phyloP scores from a whole-genome alignment of 2,113 vertebrate species.

The Australoheros scitulus region DNA sequence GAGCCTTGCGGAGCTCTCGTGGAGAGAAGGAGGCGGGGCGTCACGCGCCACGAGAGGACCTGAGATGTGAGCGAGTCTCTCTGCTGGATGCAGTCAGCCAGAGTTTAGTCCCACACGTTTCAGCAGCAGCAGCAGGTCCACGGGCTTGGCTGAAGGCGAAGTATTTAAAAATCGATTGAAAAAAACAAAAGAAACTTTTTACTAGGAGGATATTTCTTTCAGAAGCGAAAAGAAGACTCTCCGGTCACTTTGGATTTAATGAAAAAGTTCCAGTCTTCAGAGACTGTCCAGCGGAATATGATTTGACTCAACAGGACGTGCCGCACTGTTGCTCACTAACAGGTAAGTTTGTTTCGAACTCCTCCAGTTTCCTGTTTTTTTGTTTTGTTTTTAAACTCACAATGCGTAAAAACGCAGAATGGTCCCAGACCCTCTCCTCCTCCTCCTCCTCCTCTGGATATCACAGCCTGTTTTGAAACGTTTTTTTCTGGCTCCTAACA shows the following conservation, averaged over 20 bases:
- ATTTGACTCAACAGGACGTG: slow-evolving; percentile 36
- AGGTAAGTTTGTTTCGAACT: slow-evolving; percentile 45
- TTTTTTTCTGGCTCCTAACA: slow-evolving; percentile 33
- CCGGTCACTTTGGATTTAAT: slow-evolving; percentile 27
- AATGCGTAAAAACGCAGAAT: slow-evolving; percentile 23
- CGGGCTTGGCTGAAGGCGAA: not conserved
- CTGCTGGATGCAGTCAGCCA: slow-evolving; percentile 30
- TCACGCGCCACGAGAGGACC: slow-evolving; percentile 16
- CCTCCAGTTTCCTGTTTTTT: not conserved
- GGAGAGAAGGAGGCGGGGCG: slow-evolving; percentile 52
- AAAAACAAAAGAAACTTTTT: too few species aligned
- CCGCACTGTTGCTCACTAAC: slow-evolving; percentile 21
- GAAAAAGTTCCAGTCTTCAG: slow-evolving; percentile 27
- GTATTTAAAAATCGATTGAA: not conserved
- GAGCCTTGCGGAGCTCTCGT: not conserved
- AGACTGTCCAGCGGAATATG: slow-evolving; percentile 45
- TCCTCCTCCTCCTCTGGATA: not conserved
- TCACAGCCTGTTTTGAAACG: slow-evolving; percentile 15
- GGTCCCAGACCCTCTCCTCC: not conserved
- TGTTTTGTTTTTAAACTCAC: accelerated
- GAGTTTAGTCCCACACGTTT: not conserved
- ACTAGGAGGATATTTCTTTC: not conserved
- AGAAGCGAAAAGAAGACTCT: not conserved
- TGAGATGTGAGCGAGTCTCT: slow-evolving; percentile 15
- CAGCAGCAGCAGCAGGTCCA: not conserved